These are phyloP conservation scores for Amblyteles armatorius DNA, from an alignment of 2,888 invertebrate genomes.

Conservation along the genomic window DNA sequence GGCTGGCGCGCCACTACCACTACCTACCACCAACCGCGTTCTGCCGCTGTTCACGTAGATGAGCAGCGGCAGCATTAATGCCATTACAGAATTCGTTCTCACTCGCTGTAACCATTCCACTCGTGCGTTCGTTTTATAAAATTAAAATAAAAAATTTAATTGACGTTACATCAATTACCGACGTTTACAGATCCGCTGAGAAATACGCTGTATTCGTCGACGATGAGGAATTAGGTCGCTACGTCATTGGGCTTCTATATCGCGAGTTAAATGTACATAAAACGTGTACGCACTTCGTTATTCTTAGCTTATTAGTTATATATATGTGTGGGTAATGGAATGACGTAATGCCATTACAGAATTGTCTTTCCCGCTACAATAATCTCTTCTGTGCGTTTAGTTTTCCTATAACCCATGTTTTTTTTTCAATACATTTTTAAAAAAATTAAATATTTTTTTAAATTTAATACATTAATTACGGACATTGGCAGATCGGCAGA, in stretches of 20 bases:
- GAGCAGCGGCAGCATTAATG: not conserved
- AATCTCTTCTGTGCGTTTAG: no score
- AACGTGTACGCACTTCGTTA: constrained; percentile 16
- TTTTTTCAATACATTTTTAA: no score
- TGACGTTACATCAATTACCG: not conserved
- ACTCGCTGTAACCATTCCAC: not conserved
- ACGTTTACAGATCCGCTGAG: not conserved
- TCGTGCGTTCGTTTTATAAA: not conserved
- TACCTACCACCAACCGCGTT: not conserved
- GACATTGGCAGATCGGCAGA: not conserved
- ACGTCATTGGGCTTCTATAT: not conserved
- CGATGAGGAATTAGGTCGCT: not conserved
- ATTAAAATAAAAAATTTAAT: not conserved
- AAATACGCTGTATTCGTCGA: not conserved
- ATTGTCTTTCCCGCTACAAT: no score
- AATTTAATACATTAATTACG: not conserved
- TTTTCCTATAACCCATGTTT: no score
- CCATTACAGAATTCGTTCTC: not conserved
- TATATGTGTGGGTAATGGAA: not conserved
- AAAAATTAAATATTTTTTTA: not conserved
- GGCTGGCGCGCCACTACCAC: constrained; percentile 71
- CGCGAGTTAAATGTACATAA: not conserved
- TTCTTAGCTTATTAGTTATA: not conserved
- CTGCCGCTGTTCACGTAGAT: not conserved
- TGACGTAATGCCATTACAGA: no score